Conservation (phyloP, 1,140 invertebrate genomes). For the Conus betulinus region DNA sequence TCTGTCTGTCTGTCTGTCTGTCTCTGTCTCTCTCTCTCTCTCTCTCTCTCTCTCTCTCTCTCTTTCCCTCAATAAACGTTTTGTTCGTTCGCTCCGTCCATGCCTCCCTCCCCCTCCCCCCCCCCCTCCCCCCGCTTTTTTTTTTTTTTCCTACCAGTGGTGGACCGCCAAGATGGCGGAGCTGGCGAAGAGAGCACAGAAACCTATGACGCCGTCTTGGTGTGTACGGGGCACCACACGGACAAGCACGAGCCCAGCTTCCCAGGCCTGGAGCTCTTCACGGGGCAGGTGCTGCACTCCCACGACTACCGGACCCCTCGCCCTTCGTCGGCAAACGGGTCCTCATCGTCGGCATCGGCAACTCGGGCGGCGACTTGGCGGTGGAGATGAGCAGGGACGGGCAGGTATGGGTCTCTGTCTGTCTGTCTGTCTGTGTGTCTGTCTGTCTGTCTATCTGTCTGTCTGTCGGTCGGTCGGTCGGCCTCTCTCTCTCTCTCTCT, state of each 20-base stretch:
- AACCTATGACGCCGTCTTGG: conserved; percentile 72
- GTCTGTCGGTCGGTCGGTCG: too few relatives aligned
- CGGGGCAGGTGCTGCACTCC: conserved; percentile 76
- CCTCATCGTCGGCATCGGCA: conserved; percentile 78
- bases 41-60: too few relatives aligned
- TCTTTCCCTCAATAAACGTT: too few relatives aligned
- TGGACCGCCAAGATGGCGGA: conserved; percentile 4
- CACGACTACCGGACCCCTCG: conserved; percentile 72
- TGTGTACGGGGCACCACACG: conserved; percentile 75
- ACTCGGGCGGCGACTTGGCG: conserved; percentile 76
- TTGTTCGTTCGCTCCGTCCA: too few relatives aligned
- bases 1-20: too few relatives aligned
- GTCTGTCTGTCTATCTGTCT: neutral
- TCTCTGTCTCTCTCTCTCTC: too few relatives aligned
- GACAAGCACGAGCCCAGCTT: conserved; percentile 71
- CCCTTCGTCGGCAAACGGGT: conserved; percentile 75
- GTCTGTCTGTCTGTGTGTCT: neutral
- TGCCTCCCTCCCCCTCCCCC: too few relatives aligned
- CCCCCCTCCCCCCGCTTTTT: too few relatives aligned
- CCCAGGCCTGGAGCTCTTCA: conserved; percentile 71
- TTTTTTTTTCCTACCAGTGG: neutral
- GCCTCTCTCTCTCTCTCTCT: neutral
- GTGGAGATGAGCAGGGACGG: conserved; percentile 73
- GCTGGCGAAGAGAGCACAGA: conserved; percentile 11
- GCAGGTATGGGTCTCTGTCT: neutral